Evolutionary conservation across 2,797 vertebrate genomes (phyloP), one percentile per base, ranked within the genome.

Genomic region (Valencia hispanica): DNA sequence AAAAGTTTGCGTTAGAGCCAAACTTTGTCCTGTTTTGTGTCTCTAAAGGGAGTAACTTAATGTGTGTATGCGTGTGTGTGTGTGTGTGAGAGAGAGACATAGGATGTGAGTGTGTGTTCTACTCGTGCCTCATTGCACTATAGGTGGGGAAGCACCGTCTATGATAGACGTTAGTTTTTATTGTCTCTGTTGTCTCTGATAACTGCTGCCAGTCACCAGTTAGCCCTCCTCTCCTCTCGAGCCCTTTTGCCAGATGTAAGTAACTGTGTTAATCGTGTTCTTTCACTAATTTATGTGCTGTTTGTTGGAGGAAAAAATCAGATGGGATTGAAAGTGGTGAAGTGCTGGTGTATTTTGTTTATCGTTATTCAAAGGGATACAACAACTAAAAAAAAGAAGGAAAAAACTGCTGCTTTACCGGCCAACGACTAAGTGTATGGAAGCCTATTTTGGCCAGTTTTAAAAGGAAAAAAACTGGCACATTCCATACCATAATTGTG

Each of bases 201-300:
- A 85, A 89, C 90, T 91, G 89, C 90, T 90, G 91, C 92, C 89
- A 88, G 79, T 91, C 90, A 88, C 89, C 73, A 43, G 65, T 68
- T 14, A 43, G 65, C 83, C 83, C 89, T 66, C 73, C 77, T 75
- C 79, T 82, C 83, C 83, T 79, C 86, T 74, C 81, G 48, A 59
- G 78, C 90, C 85, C 85, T 87, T 68, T 85, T 89, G 89, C 92
- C 93, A 93, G 93, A 92, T 91, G 91, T 93, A 91, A 92, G 90
- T 93, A 93, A 90, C 84, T 85, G 93, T 94, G 90, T 92, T 92
- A 92, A 92, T 90, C 78, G 92, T 95, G 93, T 92, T 90, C 86
- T 92, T 91, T 93, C 89, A 87, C 89, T 94, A 93, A 91, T 92
- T 87, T 93, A 92, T 94, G 93, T 90, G 88, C 86, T 87, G 92